phyloP scores from a whole-genome alignment of 1,140 invertebrate genomes.

The Ceratina australensis region DNA sequence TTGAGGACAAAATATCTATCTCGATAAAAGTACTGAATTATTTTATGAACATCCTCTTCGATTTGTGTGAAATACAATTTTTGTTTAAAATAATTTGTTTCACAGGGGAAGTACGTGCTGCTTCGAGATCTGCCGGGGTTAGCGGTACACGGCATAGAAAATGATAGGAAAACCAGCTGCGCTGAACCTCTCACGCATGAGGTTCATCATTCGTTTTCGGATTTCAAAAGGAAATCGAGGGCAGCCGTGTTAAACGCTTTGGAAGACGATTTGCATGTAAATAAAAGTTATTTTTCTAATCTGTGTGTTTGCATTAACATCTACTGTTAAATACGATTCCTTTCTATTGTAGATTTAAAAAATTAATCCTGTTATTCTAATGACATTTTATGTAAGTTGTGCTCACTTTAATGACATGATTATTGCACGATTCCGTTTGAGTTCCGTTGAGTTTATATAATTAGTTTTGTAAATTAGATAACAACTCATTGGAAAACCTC shows the following conservation, averaged over 20 bases:
- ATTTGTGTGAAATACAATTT: not conserved
- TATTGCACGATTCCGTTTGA: not conserved
- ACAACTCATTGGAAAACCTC: conserved; percentile 52
- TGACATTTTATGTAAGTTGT: not conserved
- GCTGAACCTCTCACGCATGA: conserved; percentile 69
- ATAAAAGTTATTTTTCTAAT: conserved; percentile 11
- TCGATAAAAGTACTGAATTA: conserved; percentile 84
- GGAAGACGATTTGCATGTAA: conserved; percentile 76
- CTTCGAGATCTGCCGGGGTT: conserved; percentile 82
- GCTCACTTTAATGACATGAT: too few species aligned
- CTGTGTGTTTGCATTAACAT: not conserved
- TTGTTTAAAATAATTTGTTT: not conserved
- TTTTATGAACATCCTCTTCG: not conserved
- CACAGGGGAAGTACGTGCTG: conserved; percentile 82
- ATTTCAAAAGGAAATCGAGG: conserved; percentile 80
- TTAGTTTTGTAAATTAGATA: not conserved
- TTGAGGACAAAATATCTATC: conserved; percentile 86
- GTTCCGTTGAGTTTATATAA: not conserved
- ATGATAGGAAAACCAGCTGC: conserved; percentile 71
- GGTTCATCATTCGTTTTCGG: conserved; percentile 72
- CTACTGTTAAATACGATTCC: conserved; percentile 2
- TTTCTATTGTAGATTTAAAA: not conserved
- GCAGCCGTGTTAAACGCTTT: conserved; percentile 75
- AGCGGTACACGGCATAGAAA: conserved; percentile 72
- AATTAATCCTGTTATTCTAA: not conserved